Evolutionary conservation across 1,140 invertebrate genomes (phyloP).

Genomic region (Oedothorax gibbosus): DNA sequence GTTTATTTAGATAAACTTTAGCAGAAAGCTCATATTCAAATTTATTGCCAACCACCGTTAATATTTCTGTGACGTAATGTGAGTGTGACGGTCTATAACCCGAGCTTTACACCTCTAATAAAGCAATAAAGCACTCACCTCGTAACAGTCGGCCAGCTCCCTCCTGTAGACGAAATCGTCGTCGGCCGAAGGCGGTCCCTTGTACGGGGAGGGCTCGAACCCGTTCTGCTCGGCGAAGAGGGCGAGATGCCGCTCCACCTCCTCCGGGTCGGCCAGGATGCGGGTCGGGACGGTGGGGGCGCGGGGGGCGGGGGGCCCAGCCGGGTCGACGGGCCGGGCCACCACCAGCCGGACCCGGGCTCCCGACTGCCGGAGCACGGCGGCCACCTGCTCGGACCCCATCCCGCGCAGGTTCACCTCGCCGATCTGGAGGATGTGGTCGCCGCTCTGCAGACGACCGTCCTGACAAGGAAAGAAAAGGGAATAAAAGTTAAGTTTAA

Average conservation of each 20-base stretch:
- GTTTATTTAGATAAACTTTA: too few relatives aligned
- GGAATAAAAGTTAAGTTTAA: background rate
- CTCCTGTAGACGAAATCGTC: constrained; percentile 42
- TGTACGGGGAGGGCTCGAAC: constrained; percentile 38
- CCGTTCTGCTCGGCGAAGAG: constrained; percentile 67
- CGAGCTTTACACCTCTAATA: too few relatives aligned
- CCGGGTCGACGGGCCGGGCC: constrained; percentile 84
- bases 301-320: constrained; percentile 77
- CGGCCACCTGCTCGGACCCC: constrained; percentile 92
- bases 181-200: constrained; percentile 26
- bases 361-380: constrained; percentile 89
- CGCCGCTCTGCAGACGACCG: constrained; percentile 87
- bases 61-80: too few relatives aligned
- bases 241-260: constrained; percentile 82
- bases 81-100: too few relatives aligned
- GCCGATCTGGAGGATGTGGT: constrained; percentile 94
- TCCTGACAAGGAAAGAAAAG: constrained; percentile 74
- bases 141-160: constrained; percentile 24
- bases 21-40: too few relatives aligned
- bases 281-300: constrained; percentile 86
- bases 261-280: constrained; percentile 85
- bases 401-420: constrained; percentile 92
- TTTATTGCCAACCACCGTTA: too few relatives aligned
- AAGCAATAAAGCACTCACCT: background rate
- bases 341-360: constrained; percentile 88